Conservation (phyloP, 2,113 vertebrate genomes). For the Pelecanus crispus region DNA sequence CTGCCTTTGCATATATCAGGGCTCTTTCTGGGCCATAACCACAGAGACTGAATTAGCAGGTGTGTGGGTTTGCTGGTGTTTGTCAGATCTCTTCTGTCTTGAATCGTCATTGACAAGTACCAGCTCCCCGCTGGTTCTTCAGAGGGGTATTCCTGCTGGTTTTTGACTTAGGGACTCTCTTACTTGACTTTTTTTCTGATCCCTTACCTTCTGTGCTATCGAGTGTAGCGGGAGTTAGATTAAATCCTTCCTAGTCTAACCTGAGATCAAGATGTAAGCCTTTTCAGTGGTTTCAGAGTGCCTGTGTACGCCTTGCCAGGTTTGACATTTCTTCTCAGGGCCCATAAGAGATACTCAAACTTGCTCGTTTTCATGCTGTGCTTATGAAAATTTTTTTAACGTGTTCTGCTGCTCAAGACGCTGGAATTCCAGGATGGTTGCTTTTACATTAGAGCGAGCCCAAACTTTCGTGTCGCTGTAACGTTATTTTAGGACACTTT, state of each 20-base stretch:
- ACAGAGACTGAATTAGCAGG: slow-evolving; percentile 26
- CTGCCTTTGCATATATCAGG: background rate
- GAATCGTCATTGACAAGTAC: background rate
- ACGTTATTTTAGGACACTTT: background rate
- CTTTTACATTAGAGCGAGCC: background rate
- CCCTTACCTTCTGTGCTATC: background rate
- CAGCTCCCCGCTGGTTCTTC: background rate
- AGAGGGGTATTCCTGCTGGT: background rate
- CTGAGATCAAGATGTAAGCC: background rate
- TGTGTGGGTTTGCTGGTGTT: slow-evolving; percentile 25
- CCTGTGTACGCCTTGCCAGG: background rate
- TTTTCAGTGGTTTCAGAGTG: background rate
- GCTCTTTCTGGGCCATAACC: slow-evolving; percentile 20
- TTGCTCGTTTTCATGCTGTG: background rate
- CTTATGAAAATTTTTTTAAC: background rate
- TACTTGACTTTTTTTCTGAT: background rate
- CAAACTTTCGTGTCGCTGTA: background rate
- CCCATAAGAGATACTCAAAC: background rate
- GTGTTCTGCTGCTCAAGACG: background rate
- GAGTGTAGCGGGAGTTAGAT: background rate
- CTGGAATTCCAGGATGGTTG: background rate
- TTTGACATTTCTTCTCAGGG: background rate
- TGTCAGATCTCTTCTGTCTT: background rate
- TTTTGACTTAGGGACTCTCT: background rate
- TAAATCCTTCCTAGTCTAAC: background rate